Percentiles rank a stretch among this genome's conserved stretches.
Evolutionary conservation across 2,888 invertebrate species (phyloP).

Genomic region (Brachypterus glaber): DNA sequence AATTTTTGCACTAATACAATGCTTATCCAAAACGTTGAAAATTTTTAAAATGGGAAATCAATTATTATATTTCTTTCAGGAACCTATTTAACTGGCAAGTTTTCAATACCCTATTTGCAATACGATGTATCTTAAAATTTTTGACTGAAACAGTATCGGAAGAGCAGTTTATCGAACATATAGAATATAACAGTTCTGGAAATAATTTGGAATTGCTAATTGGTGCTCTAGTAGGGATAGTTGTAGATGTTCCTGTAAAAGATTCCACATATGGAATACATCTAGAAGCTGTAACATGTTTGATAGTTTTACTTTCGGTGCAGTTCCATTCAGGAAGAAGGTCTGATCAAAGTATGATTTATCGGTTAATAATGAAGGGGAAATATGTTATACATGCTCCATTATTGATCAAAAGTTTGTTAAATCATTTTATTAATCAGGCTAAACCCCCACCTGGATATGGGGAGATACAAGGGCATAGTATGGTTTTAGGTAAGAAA

Average conservation of each 20-base stretch:
- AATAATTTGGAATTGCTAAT: conserved; percentile 58
- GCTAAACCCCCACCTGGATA: conserved; percentile 59
- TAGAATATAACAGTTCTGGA: conserved; percentile 49
- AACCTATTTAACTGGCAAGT: conserved; percentile 85
- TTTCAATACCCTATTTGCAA: conserved; percentile 85
- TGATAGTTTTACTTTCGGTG: conserved; percentile 80
- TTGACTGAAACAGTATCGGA: conserved; percentile 85
- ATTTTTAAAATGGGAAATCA: no score
- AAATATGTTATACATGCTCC: conserved; percentile 66
- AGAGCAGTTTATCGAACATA: conserved; percentile 74
- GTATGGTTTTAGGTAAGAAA: conserved; percentile 65
- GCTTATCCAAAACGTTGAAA: no score
- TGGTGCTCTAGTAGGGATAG: conserved; percentile 65
- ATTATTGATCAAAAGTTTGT: conserved; percentile 66
- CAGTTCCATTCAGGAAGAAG: conserved; percentile 64
- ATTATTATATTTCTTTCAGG: conserved; percentile 41
- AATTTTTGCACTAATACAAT: no score
- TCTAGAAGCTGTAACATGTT: conserved; percentile 77
- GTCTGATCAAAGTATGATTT: conserved; percentile 61
- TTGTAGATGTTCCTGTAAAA: conserved; percentile 74
- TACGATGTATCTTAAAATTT: conserved; percentile 77
- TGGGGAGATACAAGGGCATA: conserved; percentile 48
- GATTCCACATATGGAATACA: conserved; percentile 79
- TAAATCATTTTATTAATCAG: conserved; percentile 65
- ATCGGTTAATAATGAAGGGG: conserved; percentile 58